Base-by-base conservation (phyloP, 1,140 invertebrate genomes). In the Neodiprion pinetum region DNA sequence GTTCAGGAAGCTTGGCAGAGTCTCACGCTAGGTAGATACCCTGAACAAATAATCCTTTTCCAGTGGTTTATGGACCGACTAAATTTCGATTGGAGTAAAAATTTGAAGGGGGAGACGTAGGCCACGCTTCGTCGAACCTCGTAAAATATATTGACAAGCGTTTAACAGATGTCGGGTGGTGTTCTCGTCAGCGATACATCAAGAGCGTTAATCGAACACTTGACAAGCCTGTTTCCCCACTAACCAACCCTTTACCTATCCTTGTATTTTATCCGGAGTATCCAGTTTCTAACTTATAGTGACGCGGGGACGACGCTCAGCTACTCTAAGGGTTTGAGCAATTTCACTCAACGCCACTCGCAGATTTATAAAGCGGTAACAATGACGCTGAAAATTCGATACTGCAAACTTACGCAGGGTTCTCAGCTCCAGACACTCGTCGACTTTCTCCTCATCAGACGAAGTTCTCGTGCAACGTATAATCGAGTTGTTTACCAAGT, bases 171-270 rank as follows among this genome's bases (percentile, higher is more conserved):
- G 53, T 61, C 53, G 11, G 53, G 1, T 0, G 53, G 53, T 61
- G 53, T 61, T 61, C 53, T 61, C 53, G 53, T 61, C 53, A 61
- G 11, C 2, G 53, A 61, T 40, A 40, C 8, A n/a, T 61, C 53
- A 61, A 61, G 53, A 61, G 53, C 53, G 53, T n/a, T 61, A 61
- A 61, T 61, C 53, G 53, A 61, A 61, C 53, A 61, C 53, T 61
- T n/a, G 53, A 61, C 53, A 61, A 61, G 53, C 53, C 11, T 61
- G 53, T 61, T 61, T 61, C n/a, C 7, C 53, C 11, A 5, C 28
- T 40, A 40, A 61, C 53, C 53, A 61, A 61, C 53, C 53, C 53
- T 8, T 61, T n/a, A 61, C 53, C 53, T 61, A 61, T 61, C 53
- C 53, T 61, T n/a, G 11, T 61, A 11, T 61, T 61, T 61, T 61